These are phyloP conservation scores for Haliclona indistincta DNA, from an alignment of 37 sponge, comb jelly and placozoan species.

Conservation along the genomic window DNA sequence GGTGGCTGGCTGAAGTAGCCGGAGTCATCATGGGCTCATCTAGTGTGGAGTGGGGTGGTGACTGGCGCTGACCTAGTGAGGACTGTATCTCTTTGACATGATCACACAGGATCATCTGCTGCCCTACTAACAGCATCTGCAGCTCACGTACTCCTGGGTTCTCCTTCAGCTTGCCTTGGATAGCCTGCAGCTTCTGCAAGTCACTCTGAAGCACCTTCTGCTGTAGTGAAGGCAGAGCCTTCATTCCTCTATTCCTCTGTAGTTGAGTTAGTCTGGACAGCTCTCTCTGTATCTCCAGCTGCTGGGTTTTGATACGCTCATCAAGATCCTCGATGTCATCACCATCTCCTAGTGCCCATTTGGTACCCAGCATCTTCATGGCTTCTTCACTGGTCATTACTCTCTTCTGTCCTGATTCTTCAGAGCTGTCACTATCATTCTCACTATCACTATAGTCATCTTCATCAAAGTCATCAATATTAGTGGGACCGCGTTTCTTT, in stretches of 20 bases:
- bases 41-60: not conserved
- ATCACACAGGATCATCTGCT: slow-evolving; percentile 64
- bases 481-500: slow-evolving; percentile 21
- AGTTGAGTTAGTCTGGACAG: slow-evolving; percentile 31
- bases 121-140: slow-evolving; percentile 58
- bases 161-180: slow-evolving; percentile 43
- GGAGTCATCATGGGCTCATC: not conserved
- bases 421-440: slow-evolving; percentile 7
- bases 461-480: slow-evolving; percentile 65
- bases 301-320: slow-evolving; percentile 54
- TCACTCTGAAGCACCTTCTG: slow-evolving; percentile 62
- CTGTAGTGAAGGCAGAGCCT: slow-evolving; percentile 45
- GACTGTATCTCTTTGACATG: slow-evolving; percentile 57
- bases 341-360: slow-evolving; percentile 60
- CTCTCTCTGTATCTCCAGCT: slow-evolving; percentile 63
- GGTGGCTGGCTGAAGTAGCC: not conserved
- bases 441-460: slow-evolving; percentile 8
- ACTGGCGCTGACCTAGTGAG: not conserved
- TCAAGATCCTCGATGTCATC: slow-evolving; percentile 22
- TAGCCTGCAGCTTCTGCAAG: slow-evolving; percentile 50
- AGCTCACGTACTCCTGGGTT: slow-evolving; percentile 28
- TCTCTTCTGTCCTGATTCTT: no score
- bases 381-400: slow-evolving; percentile 25
- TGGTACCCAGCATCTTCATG: slow-evolving; percentile 17
- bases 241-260: slow-evolving; percentile 46